A percentile compares a stretch with the other conserved stretches of the same genome.
Conservation (phyloP, 2,888 invertebrate species). For the Parthenolecanium corni region DNA sequence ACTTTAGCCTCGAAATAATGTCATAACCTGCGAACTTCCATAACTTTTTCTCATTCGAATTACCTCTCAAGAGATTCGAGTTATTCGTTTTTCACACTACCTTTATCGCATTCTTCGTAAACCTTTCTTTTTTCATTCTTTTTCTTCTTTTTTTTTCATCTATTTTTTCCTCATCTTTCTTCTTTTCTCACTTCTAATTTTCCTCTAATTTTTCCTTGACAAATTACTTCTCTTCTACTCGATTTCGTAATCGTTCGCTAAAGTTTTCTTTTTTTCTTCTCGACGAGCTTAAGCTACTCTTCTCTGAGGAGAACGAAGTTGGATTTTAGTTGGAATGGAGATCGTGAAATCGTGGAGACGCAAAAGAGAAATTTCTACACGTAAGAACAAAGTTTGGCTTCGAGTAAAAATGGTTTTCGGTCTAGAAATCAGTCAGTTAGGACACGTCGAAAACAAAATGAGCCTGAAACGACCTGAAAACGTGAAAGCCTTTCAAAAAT, state of each 20-base stretch:
- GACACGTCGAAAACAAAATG: too few species aligned
- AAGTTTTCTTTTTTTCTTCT: not conserved
- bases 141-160: not conserved
- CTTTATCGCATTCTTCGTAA: constrained; percentile 15
- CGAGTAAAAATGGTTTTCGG: too few species aligned
- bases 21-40: constrained; percentile 24
- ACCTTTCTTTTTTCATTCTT: not conserved
- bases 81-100: constrained; percentile 26
- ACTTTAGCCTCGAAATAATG: constrained; percentile 25
- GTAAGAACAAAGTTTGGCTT: too few species aligned
- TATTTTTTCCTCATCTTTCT: not conserved
- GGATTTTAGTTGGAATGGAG: too few species aligned
- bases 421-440: too few species aligned
- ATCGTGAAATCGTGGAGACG: too few species aligned
- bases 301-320: too few species aligned
- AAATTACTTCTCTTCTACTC: constrained; percentile 19
- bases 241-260: constrained; percentile 14
- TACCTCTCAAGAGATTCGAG: constrained; percentile 22
- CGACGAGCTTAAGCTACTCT: too few species aligned
- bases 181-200: constrained; percentile 2
- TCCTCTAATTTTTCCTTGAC: constrained; percentile 11
- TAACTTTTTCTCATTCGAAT: constrained; percentile 25
- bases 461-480: too few species aligned
- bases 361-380: too few species aligned
- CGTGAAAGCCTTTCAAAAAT: too few species aligned